These are phyloP conservation scores for Phyllopteryx taeniolatus DNA, from an alignment of 2,113 vertebrate species.

Conservation along the genomic window DNA sequence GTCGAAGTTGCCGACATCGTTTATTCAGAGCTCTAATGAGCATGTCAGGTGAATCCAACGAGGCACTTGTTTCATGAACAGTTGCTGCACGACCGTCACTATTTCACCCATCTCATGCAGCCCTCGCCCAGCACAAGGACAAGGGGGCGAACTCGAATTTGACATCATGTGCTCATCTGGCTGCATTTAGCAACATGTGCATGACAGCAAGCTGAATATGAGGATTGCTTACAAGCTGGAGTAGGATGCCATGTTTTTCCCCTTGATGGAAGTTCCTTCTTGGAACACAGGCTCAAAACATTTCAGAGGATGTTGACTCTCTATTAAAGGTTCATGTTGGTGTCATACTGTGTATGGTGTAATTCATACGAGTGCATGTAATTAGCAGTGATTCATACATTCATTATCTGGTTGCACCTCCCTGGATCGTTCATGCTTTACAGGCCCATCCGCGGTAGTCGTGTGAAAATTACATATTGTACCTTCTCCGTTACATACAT, in stretches of 20 bases:
- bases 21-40: neutral
- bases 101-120: conserved; percentile 53
- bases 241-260: conserved; percentile 3
- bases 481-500: conserved; percentile 61
- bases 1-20: neutral
- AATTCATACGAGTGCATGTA: conserved; percentile 43
- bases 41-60: conserved; percentile 3
- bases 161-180: conserved; percentile 37
- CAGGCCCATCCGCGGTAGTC: conserved; percentile 55
- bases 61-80: conserved; percentile 53
- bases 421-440: conserved; percentile 58
- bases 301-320: conserved; percentile 13
- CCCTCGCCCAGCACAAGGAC: conserved; percentile 14
- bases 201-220: conserved; percentile 34
- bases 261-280: conserved; percentile 7
- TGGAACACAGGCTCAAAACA: conserved; percentile 1
- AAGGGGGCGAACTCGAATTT: conserved; percentile 3
- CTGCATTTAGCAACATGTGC: conserved; percentile 39
- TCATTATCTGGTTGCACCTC: conserved; percentile 38
- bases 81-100: conserved; percentile 53
- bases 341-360: neutral
- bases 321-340: conserved; percentile 28
- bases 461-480: conserved; percentile 54
- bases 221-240: neutral
- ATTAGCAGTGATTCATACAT: conserved; percentile 17